A percentile compares a stretch with the other conserved stretches of the same genome.
Conservation (phyloP, 1,140 invertebrate genomes). For the Halesus radiatus region DNA sequence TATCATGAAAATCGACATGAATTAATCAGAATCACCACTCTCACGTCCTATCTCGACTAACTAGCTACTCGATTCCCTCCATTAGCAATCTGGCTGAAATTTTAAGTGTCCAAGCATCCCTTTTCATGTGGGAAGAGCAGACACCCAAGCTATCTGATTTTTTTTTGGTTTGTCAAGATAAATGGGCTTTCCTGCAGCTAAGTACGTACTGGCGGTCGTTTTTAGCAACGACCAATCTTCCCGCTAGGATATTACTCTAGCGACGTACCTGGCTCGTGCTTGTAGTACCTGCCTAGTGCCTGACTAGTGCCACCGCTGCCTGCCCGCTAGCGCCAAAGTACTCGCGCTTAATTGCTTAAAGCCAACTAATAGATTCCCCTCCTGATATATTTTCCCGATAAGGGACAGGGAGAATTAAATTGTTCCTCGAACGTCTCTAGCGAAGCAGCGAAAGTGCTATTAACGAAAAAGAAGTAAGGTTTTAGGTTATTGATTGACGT, state of each 20-base stretch:
- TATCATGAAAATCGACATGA: too few relatives aligned
- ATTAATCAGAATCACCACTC: too few relatives aligned
- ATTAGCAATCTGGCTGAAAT: too few relatives aligned
- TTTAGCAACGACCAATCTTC: conserved; percentile 12
- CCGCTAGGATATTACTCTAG: not conserved
- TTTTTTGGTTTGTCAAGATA: not conserved
- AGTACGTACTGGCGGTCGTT: not conserved
- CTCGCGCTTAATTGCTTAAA: conserved; percentile 7
- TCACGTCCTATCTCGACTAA: too few relatives aligned
- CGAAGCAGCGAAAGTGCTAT: not conserved
- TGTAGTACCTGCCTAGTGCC: too few relatives aligned
- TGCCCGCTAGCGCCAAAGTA: not conserved
- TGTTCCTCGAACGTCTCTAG: not conserved
- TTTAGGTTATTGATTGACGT: conserved; percentile 3
- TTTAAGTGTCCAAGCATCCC: too few relatives aligned
- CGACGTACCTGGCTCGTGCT: not conserved
- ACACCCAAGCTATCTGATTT: not conserved
- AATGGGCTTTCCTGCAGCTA: not conserved
- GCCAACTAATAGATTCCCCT: not conserved
- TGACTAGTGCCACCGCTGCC: not conserved
- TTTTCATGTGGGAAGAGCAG: too few relatives aligned
- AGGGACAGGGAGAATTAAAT: conserved; percentile 2
- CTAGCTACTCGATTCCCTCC: too few relatives aligned
- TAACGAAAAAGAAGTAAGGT: not conserved
- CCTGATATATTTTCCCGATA: conserved; percentile 2